Conservation (phyloP, 2,888 invertebrate species). For the Sepiola atlantica region DNA sequence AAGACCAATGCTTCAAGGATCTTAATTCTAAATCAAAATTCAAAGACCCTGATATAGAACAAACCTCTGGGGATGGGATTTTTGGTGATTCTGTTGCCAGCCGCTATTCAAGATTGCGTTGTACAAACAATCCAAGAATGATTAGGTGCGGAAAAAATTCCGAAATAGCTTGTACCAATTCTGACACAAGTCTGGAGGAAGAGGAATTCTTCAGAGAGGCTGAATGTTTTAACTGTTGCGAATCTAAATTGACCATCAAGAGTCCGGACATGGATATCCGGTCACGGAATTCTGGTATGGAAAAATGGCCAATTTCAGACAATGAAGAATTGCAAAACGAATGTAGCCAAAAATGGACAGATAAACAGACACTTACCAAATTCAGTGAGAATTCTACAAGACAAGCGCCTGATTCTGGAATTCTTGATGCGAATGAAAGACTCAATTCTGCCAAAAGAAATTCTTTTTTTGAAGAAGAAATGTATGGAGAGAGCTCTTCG, state of each 20-base stretch:
- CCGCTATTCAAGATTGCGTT: neutral
- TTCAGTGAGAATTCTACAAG: neutral
- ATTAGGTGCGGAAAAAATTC: neutral
- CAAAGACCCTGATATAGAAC: neutral
- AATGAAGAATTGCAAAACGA: neutral
- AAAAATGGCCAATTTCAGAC: neutral
- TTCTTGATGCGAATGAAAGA: neutral
- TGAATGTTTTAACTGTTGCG: neutral
- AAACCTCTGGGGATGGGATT: neutral
- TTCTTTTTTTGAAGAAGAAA: neutral
- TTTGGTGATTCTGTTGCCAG: neutral
- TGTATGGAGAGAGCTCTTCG: neutral
- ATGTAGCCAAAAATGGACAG: neutral
- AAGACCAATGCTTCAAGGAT: neutral
- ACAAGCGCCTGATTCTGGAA: neutral
- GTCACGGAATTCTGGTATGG: neutral
- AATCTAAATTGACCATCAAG: too few relatives aligned
- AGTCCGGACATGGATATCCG: neutral
- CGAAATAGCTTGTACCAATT: neutral
- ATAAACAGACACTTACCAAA: neutral
- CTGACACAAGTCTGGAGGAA: neutral
- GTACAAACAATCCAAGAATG: neutral
- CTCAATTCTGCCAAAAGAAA: neutral
- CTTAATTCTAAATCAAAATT: neutral
- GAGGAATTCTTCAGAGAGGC: neutral